Evolutionary conservation across 92 coral and sea anemone species (phyloP).

Genomic region (Isaurus tuberculatus): DNA sequence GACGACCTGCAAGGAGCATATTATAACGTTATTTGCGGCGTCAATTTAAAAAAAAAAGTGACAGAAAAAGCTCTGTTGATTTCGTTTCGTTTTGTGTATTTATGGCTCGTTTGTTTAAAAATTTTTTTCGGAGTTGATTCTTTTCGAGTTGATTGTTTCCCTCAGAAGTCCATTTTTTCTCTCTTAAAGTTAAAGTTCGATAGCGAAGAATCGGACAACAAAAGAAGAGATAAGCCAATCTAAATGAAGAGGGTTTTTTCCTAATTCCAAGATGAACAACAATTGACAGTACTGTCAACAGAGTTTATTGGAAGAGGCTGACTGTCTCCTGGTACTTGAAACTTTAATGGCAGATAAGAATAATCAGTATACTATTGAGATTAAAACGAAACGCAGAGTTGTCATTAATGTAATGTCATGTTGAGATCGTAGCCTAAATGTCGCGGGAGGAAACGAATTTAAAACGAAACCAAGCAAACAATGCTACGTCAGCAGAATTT

Average conservation of each 20-base stretch:
- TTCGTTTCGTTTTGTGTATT: not conserved
- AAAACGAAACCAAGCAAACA: slow-evolving; percentile 17
- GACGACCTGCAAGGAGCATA: not conserved
- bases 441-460: slow-evolving; percentile 37
- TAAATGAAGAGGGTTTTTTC: slow-evolving; percentile 32
- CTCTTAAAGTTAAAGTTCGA: not conserved
- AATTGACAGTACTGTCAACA: slow-evolving; percentile 37
- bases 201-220: not conserved
- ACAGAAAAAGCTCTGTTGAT: not conserved
- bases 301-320: slow-evolving; percentile 26
- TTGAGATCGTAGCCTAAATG: slow-evolving; percentile 28
- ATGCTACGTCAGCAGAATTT: not conserved
- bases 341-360: slow-evolving; percentile 20
- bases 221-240: slow-evolving; percentile 39
- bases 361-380: not conserved
- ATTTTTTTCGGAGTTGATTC: not conserved
- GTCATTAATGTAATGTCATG: slow-evolving; percentile 28
- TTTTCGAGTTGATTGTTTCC: not conserved
- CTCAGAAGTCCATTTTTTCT: not conserved
- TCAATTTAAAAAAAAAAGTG: not conserved
- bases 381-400: slow-evolving; percentile 43
- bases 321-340: slow-evolving; percentile 27
- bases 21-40: not conserved
- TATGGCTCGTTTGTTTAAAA: not conserved
- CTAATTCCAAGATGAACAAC: slow-evolving; percentile 14